Conservation (phyloP, 2,888 invertebrate genomes). For the Thecophora atra region DNA sequence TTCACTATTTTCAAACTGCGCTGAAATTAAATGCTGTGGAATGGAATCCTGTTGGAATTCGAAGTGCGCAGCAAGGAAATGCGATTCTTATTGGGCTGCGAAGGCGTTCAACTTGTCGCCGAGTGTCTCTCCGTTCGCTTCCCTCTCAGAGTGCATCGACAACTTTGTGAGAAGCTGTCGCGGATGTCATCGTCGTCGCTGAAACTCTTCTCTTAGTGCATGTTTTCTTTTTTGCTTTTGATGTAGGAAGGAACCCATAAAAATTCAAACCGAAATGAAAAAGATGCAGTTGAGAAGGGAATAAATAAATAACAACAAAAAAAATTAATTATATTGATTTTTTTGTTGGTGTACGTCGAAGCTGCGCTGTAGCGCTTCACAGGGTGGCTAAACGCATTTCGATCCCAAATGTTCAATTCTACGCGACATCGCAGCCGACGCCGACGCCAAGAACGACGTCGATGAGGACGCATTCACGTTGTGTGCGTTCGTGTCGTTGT, state of each 20-base stretch:
- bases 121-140: not conserved
- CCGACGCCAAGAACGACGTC: not conserved
- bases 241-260: conserved; percentile 23
- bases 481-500: not conserved
- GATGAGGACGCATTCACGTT: not conserved
- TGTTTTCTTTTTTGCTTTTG: not conserved
- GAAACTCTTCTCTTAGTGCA: not conserved
- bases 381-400: not conserved
- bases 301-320: conserved; percentile 11
- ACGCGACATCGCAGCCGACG: not conserved
- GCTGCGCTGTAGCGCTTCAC: not conserved
- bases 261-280: conserved; percentile 4
- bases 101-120: not conserved
- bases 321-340: conserved; percentile 36
- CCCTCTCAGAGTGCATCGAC: not conserved
- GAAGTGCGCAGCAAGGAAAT: too few species aligned
- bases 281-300: conserved; percentile 10
- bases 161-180: not conserved
- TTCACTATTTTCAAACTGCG: too few species aligned
- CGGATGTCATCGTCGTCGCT: conserved; percentile 21
- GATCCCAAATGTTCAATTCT: not conserved
- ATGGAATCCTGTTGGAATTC: too few species aligned
- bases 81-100: too few species aligned
- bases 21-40: too few species aligned
- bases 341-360: conserved; percentile 10